These are phyloP conservation scores for Mellivora capensis DNA, from an alignment of 2,113 vertebrate genomes.

Conservation along the genomic window DNA sequence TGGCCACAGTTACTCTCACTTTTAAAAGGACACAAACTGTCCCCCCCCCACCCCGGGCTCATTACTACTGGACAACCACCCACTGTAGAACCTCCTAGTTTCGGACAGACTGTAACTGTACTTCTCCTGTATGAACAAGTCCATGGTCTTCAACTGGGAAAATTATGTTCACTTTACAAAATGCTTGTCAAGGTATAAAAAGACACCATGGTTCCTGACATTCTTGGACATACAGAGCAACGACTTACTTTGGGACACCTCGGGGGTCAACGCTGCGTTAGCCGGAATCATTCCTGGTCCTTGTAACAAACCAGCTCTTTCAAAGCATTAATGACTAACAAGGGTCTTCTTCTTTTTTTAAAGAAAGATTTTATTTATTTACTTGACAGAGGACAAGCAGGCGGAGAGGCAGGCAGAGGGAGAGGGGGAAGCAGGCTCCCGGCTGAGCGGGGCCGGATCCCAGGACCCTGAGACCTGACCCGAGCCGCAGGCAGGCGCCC, in stretches of 20 bases:
- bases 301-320: not conserved
- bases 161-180: not conserved
- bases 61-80: not conserved
- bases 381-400: too few species aligned
- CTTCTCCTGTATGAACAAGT: not conserved
- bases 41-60: not conserved
- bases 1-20: not conserved
- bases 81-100: too few species aligned
- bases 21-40: not conserved
- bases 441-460: too few species aligned
- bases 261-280: not conserved
- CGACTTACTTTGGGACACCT: not conserved
- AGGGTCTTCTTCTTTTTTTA: not conserved
- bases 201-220: accelerated
- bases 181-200: not conserved
- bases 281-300: not conserved
- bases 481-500: too few species aligned
- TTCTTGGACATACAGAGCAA: not conserved
- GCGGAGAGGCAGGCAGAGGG: too few species aligned
- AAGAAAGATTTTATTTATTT: too few species aligned
- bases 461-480: too few species aligned
- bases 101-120: not conserved
- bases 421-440: too few species aligned
- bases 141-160: not conserved
- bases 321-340: too few species aligned